Evolutionary conservation across 2,888 invertebrate genomes (phyloP).

Genomic region (Plagiodera versicolora): DNA sequence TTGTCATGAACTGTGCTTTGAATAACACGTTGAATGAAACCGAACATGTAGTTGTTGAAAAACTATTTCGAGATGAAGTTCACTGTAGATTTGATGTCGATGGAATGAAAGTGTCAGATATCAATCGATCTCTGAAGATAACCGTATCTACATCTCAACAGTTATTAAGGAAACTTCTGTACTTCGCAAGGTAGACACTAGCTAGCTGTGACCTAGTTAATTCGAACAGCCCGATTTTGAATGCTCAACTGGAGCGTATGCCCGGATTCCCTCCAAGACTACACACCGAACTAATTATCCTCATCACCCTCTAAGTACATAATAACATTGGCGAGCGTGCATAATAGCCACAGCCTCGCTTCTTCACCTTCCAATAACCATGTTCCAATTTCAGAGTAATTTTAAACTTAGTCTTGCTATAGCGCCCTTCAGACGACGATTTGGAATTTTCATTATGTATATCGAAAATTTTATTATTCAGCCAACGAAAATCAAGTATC

Average conservation of each 20-base stretch:
- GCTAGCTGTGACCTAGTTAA: conserved; percentile 41
- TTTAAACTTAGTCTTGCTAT: background rate
- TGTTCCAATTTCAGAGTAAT: conserved; percentile 9
- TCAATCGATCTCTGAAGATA: no score
- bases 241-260: conserved; percentile 41
- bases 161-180: no score
- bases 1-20: no score
- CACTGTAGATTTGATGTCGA: no score
- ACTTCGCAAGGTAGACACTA: conserved; percentile 20
- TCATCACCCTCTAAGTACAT: conserved; percentile 42
- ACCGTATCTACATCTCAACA: no score
- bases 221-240: conserved; percentile 39
- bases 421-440: background rate
- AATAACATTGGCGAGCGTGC: conserved; percentile 41
- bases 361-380: conserved; percentile 41
- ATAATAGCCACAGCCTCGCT: conserved; percentile 38
- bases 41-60: no score
- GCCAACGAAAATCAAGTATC: no score
- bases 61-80: no score
- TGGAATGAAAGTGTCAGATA: no score
- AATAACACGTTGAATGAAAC: no score
- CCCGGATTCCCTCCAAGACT: conserved; percentile 41
- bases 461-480: no score
- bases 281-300: conserved; percentile 43
- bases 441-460: background rate